Conservation (phyloP, 2,113 vertebrate species). For the Spheniscus mendiculus region DNA sequence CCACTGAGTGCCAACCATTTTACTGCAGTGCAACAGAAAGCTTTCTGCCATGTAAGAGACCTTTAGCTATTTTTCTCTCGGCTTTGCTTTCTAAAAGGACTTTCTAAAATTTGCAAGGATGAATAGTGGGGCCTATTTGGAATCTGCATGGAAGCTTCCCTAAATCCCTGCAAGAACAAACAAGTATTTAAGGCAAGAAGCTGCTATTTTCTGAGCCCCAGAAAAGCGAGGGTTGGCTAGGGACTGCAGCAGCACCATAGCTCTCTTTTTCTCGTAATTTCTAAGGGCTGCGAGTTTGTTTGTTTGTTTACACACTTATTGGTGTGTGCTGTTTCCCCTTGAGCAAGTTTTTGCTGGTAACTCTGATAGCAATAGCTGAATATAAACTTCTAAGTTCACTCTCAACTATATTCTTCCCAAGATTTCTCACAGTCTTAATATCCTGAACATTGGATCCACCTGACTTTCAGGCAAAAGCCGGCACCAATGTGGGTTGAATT, state of each 20-base stretch:
- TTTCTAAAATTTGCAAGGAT: not conserved
- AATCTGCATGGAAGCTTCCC: not conserved
- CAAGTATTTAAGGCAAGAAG: not conserved
- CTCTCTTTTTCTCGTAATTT: not conserved
- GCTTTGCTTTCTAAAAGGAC: not conserved
- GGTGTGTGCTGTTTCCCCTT: not conserved
- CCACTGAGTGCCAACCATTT: not conserved
- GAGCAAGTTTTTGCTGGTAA: not conserved
- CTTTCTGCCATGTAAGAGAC: fast-evolving
- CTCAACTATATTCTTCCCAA: not conserved
- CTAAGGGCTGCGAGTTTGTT: not conserved
- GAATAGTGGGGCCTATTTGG: not conserved
- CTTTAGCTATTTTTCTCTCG: not conserved
- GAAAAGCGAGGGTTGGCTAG: not conserved
- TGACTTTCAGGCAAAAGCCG: not conserved
- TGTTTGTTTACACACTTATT: not conserved
- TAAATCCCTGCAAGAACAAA: not conserved
- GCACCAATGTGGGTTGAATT: not conserved
- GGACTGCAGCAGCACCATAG: not conserved
- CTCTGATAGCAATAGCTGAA: not conserved
- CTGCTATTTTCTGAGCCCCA: not conserved
- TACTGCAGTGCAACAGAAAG: conserved; percentile 7
- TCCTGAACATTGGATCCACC: not conserved
- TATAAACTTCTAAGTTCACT: not conserved
- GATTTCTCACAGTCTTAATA: not conserved